Evolutionary conservation across 2,113 vertebrate species (phyloP).

Genomic region (Callithrix jacchus): DNA sequence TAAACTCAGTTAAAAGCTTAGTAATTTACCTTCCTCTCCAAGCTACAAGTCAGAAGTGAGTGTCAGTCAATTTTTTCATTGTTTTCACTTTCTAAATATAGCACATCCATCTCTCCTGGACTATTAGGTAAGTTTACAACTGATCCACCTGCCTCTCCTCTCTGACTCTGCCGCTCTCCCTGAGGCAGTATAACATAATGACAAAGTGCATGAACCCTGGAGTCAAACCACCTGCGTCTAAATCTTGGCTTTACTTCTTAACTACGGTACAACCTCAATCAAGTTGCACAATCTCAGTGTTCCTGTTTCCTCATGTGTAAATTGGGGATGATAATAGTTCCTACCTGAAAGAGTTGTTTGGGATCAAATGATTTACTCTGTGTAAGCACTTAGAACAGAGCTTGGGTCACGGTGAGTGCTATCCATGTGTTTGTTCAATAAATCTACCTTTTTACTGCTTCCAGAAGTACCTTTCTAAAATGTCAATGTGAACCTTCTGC

Average conservation of each 20-base stretch:
- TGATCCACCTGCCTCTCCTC: not conserved
- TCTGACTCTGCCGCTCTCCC: not conserved
- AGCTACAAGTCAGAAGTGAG: not conserved
- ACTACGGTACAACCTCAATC: not conserved
- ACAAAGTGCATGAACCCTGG: not conserved
- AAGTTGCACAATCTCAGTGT: constrained; percentile 35
- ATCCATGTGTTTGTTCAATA: not conserved
- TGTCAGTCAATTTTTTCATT: not conserved
- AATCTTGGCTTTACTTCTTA: constrained; percentile 48
- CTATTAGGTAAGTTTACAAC: not conserved
- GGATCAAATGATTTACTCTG: not conserved
- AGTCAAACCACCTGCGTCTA: not conserved
- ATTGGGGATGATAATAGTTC: not conserved
- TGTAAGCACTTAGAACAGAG: not conserved
- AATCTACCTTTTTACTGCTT: not conserved
- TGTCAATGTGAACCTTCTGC: not conserved
- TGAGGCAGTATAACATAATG: not conserved
- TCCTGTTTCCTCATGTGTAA: constrained; percentile 21
- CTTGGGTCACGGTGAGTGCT: not conserved
- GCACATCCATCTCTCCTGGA: not conserved
- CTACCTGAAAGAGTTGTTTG: not conserved
- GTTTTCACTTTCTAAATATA: not conserved
- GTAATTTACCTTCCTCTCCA: constrained; percentile 4
- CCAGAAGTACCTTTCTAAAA: constrained; percentile 15
- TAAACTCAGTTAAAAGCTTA: not conserved